Percentiles rank a stretch among this genome's conserved stretches.
These are phyloP conservation scores for Lemur catta DNA, from an alignment of 2,797 vertebrate species.

Conservation along the genomic window DNA sequence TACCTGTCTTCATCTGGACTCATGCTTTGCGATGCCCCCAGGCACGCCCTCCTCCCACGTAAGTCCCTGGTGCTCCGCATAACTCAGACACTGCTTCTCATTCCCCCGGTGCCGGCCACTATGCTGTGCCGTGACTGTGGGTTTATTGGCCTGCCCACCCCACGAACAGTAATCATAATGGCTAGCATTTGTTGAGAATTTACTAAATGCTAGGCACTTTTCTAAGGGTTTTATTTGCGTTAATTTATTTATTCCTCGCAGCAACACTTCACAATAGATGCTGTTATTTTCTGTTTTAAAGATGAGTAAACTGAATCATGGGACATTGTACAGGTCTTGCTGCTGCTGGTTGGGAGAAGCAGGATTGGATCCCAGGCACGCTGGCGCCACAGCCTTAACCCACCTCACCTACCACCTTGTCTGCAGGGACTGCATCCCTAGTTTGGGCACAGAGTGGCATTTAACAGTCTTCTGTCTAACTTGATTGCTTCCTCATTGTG, in stretches of 20 bases:
- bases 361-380: neutral
- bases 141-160: neutral
- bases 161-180: neutral
- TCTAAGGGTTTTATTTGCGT: neutral
- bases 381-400: neutral
- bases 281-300: neutral
- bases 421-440: neutral
- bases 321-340: neutral
- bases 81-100: neutral
- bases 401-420: neutral
- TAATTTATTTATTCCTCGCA: neutral
- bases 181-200: neutral
- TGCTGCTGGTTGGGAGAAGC: neutral
- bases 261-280: neutral
- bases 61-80: neutral
- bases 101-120: neutral
- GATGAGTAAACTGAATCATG: neutral
- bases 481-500: neutral
- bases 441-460: neutral
- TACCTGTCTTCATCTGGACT: neutral
- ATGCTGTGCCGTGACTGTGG: neutral
- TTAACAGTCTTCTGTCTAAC: neutral
- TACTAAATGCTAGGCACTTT: neutral
- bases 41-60: fast-evolving
- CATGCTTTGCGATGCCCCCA: neutral